These are phyloP conservation scores for Phycodurus eques DNA, from an alignment of 2,113 vertebrate genomes.

Conservation along the genomic window DNA sequence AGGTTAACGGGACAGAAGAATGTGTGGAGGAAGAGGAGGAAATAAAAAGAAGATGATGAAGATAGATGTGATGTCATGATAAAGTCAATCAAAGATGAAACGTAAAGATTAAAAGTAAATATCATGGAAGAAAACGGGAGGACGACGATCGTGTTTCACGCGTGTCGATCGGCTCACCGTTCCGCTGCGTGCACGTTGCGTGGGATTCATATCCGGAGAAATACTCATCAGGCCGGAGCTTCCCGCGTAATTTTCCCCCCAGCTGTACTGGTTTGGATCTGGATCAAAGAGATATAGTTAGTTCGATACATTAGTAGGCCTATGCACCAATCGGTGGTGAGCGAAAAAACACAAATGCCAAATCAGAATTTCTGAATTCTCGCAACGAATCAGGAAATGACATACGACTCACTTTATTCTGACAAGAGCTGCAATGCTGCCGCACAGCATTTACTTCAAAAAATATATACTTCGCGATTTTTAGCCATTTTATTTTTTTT, in stretches of 20 bases:
- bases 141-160: too few relatives aligned
- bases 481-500: too few relatives aligned
- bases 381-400: too few relatives aligned
- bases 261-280: conserved; percentile 98
- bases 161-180: conserved; percentile 80
- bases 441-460: too few relatives aligned
- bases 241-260: conserved; percentile 96
- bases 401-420: too few relatives aligned
- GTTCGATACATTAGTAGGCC: not conserved
- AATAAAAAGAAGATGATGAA: conserved; percentile 40
- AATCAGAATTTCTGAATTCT: too few relatives aligned
- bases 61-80: not conserved
- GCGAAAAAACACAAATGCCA: too few relatives aligned
- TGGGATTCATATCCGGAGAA: conserved; percentile 86
- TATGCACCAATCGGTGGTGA: not conserved
- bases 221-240: conserved; percentile 96
- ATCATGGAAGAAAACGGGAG: not conserved
- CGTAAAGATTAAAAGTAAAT: not conserved
- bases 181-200: conserved; percentile 89
- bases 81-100: not conserved
- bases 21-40: conserved; percentile 43
- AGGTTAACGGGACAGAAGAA: conserved; percentile 51
- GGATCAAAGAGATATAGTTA: not conserved
- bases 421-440: too few relatives aligned
- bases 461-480: too few relatives aligned